A percentile compares a stretch with the other conserved stretches of the same genome.
Conservation (phyloP, 2,888 invertebrate species). For the Melanargia galathea region DNA sequence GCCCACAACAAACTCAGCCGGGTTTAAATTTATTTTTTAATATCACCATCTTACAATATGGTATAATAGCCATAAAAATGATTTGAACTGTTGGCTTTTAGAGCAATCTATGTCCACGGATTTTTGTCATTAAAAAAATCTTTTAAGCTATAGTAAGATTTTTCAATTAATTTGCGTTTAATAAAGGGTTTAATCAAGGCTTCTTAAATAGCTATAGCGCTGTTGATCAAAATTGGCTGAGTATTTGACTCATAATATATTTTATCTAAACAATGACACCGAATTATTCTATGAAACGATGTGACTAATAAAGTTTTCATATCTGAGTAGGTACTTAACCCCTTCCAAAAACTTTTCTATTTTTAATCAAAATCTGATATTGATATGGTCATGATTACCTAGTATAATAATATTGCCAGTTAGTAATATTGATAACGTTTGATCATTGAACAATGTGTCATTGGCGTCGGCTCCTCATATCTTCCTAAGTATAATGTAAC, state of each 20-base stretch:
- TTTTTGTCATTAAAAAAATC: too few relatives aligned
- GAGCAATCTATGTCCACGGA: too few relatives aligned
- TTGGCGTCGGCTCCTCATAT: neutral
- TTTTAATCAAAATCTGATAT: neutral
- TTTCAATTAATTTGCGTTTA: too few relatives aligned
- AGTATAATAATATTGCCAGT: too few relatives aligned
- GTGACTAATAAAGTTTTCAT: neutral
- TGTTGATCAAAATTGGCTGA: neutral
- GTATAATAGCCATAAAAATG: too few relatives aligned
- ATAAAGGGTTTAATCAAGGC: too few relatives aligned
- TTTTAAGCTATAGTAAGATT: too few relatives aligned
- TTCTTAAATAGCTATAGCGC: too few relatives aligned
- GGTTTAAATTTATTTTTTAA: too few relatives aligned
- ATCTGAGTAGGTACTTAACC: slow-evolving; percentile 1
- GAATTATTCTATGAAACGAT: neutral
- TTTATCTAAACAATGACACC: neutral
- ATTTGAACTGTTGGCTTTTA: too few relatives aligned
- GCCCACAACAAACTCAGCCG: too few relatives aligned
- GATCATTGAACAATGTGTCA: slow-evolving; percentile 8
- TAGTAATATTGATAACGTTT: neutral
- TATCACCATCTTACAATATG: too few relatives aligned
- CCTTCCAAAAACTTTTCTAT: neutral
- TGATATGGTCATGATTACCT: neutral
- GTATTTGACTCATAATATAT: neutral
- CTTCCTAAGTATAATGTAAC: slow-evolving; percentile 2